Base-by-base conservation (phyloP, 2,113 vertebrate genomes). In the Spea bombifrons region DNA sequence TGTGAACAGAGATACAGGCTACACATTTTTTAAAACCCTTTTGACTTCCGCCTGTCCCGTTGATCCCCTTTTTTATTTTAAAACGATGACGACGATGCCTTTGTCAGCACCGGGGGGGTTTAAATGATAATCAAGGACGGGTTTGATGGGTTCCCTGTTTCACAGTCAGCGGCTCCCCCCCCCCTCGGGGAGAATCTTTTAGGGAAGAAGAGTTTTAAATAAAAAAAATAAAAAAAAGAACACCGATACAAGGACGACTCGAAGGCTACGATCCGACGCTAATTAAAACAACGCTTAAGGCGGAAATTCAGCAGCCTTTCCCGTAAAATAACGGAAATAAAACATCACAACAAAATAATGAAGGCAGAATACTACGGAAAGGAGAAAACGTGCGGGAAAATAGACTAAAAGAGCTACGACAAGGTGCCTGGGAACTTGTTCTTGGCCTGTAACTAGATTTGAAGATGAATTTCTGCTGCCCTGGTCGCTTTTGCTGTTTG, bases 201-300 rank as follows among this genome's bases (percentile, higher is more conserved):
- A 8, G 46, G 67, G 47, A 70, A 50, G 45, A 59, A 43, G 48
- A 66, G 68, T 69, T 59, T 67, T 43, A 15, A 68, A 30, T 69
- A 49, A 7, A 78, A 68, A 71, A 57, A 52, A 10, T 50, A 48
- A 75, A 1, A 75, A 1, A 44, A 67, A 75, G 74, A 64, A 15
- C 71, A 15, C 71, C 1, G 68, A 79, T 45, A 52, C 66, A 73
- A 77, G 4, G 69, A 44, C 15, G 7, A 46, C 8, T 83, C 77
- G 3, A 63, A 66, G 68, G 75, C 73, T 84, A 80, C 68, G 76
- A 69, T 73, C 66, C 83, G 82, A 81, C 76, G 73, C 44, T 84
- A 87, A 87, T 87, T 88, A 84, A 86, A 90, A 76, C 82, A 73
- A 66, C 2, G 70, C 78, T 83, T 67, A 85, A 53, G 83, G 87